A percentile compares a stretch with the other conserved stretches of the same genome.
phyloP scores from a whole-genome alignment of 2,888 invertebrate genomes.

The Gari tellinella region DNA sequence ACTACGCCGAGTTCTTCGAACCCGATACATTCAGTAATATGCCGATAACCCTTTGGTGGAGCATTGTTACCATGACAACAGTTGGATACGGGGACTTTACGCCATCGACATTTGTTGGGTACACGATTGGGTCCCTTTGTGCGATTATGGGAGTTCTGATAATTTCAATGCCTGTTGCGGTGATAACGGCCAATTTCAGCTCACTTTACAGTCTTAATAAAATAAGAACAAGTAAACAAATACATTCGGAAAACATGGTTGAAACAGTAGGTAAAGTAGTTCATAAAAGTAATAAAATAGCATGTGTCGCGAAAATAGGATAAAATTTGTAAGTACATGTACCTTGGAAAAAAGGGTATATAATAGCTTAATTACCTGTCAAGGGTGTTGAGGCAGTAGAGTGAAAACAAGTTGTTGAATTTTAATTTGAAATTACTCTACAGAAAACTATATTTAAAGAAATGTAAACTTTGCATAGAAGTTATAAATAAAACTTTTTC shows the following conservation, averaged over 20 bases:
- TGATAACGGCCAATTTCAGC: constrained; percentile 70
- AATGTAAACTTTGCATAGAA: too few species aligned
- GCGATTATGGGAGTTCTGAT: constrained; percentile 65
- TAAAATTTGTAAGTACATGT: too few species aligned
- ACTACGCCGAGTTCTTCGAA: constrained; percentile 65
- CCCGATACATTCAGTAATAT: constrained; percentile 60
- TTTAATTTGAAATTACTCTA: too few species aligned
- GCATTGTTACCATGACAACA: constrained; percentile 77
- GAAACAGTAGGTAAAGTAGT: not conserved
- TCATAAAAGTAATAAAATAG: constrained; percentile 1
- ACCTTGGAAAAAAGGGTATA: too few species aligned
- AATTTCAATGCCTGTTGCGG: constrained; percentile 70
- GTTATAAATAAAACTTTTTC: too few species aligned
- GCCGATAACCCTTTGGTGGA: constrained; percentile 75
- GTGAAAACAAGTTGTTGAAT: too few species aligned
- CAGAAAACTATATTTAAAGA: too few species aligned
- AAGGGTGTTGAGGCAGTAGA: too few species aligned
- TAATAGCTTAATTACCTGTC: too few species aligned
- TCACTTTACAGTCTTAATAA: constrained; percentile 55
- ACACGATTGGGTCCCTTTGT: constrained; percentile 61
- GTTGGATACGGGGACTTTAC: constrained; percentile 74
- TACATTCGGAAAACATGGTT: not conserved
- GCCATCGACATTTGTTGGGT: constrained; percentile 58
- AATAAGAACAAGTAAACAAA: constrained; percentile 19
- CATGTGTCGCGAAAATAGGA: too few species aligned